Evolutionary conservation across 2,113 vertebrate genomes (phyloP), one percentile per base, ranked within the genome.

Genomic region (Coreoperca whiteheadi): DNA sequence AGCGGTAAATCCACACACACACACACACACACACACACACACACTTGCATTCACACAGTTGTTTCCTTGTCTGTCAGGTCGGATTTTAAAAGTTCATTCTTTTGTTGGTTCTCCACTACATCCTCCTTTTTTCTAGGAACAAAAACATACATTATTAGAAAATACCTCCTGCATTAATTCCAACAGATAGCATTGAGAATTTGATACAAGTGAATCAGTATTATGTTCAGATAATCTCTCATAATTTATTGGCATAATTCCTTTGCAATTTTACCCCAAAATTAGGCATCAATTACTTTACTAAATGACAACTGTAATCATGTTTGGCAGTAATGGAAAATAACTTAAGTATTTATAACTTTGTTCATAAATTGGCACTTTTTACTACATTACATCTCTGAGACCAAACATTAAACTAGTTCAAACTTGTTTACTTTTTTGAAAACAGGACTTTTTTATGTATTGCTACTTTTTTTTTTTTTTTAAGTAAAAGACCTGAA

Each of bases 41-140:
- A 28, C 30, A n/a, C n/a, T n/a, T 51, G 54, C n/a, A n/a, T n/a
- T 94, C 89, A 95, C 21, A 92, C 92, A 6, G 48, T 86, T 18
- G 39, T 79, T 50, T 91, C 74, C 65, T 88, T 92, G 56, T 77
- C 72, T 5, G 74, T 89, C 46, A 83, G 76, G 12, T 91, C 71
- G 8, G 84, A 61, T n/a, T 83, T 72, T 39, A 93, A 66, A 34
- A 87, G 74, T 71, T 75, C 86, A 63, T 81, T 86, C 74, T 76
- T 57, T 82, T 93, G 87, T 53, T 84, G 78, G 60, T 32, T 92
- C 5, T 91, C 87, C 70, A 30, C 10, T 0, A 25, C 11, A 4
- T 57, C 64, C 28, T n/a, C 71, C 57, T 88, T 92, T 77, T 89
- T 89, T 82, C 94, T 95, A 78, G 0, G 16, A 66, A 57, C 21